Conservation (phyloP, 2,113 vertebrate species). For the Chaetorhynchus papuensis region DNA sequence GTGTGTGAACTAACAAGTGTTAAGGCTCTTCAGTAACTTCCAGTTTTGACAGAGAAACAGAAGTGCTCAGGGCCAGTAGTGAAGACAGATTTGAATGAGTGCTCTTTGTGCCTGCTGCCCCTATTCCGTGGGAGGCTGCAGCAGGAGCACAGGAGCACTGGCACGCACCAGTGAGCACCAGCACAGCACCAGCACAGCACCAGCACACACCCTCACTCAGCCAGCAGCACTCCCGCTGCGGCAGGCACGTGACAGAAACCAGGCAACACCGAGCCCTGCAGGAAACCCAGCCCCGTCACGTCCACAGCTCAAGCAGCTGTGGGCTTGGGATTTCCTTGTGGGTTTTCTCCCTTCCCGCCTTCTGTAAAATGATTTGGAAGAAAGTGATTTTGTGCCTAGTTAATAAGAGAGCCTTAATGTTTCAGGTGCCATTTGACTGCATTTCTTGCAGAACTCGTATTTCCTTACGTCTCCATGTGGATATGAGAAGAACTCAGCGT, state of each 20-base stretch:
- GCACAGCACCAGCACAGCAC: not conserved
- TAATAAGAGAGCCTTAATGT: not conserved
- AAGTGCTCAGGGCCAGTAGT: not conserved
- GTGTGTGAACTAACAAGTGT: not conserved
- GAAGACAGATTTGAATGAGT: not conserved
- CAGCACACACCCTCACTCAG: not conserved
- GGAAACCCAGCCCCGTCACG: not conserved
- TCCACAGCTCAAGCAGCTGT: not conserved
- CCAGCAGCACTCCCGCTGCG: accelerated
- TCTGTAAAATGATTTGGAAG: not conserved
- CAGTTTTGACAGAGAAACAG: not conserved
- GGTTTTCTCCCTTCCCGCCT: accelerated
- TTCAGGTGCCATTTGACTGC: not conserved
- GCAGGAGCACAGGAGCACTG: accelerated
- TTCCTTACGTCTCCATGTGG: not conserved
- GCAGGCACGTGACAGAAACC: accelerated
- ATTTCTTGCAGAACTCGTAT: not conserved
- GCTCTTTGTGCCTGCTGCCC: not conserved
- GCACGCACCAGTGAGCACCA: accelerated
- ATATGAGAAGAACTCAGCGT: not conserved
- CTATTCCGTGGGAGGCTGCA: not conserved
- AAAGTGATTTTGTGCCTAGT: not conserved
- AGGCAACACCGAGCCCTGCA: accelerated
- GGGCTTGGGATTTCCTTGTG: not conserved
- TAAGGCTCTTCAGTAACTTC: not conserved